These are phyloP conservation scores for Heliconius aoede DNA, from an alignment of 2,888 invertebrate genomes.

Conservation along the genomic window DNA sequence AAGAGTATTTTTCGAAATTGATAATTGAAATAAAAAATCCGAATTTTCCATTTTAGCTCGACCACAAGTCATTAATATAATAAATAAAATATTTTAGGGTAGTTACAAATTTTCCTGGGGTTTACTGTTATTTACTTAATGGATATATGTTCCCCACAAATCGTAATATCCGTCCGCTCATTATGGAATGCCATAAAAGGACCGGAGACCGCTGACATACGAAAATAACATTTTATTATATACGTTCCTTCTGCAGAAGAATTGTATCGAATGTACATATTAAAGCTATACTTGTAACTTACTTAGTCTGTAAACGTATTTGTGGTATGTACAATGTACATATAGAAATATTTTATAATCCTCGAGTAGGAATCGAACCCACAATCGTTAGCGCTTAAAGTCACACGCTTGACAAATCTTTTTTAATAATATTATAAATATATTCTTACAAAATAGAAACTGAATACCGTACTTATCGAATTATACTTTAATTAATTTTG, in stretches of 20 bases:
- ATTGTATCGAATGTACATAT: conserved; percentile 20
- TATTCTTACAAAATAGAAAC: too few relatives aligned
- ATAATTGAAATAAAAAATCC: too few relatives aligned
- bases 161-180: conserved; percentile 13
- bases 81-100: neutral
- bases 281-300: neutral
- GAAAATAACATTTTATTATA: conserved; percentile 19
- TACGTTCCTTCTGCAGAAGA: conserved; percentile 4
- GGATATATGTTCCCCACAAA: conserved; percentile 9
- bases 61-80: too few relatives aligned
- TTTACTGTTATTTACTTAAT: conserved; percentile 15
- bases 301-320: neutral
- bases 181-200: conserved; percentile 20
- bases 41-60: too few relatives aligned
- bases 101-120: conserved; percentile 1
- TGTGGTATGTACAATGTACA: too few relatives aligned
- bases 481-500: neutral
- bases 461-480: too few relatives aligned
- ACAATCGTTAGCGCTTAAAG: neutral
- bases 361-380: neutral
- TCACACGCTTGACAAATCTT: neutral
- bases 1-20: too few relatives aligned
- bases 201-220: conserved; percentile 10
- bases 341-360: neutral
- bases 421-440: neutral